These are phyloP conservation scores for Chamaea fasciata DNA, from an alignment of 2,113 vertebrate species.

Conservation along the genomic window DNA sequence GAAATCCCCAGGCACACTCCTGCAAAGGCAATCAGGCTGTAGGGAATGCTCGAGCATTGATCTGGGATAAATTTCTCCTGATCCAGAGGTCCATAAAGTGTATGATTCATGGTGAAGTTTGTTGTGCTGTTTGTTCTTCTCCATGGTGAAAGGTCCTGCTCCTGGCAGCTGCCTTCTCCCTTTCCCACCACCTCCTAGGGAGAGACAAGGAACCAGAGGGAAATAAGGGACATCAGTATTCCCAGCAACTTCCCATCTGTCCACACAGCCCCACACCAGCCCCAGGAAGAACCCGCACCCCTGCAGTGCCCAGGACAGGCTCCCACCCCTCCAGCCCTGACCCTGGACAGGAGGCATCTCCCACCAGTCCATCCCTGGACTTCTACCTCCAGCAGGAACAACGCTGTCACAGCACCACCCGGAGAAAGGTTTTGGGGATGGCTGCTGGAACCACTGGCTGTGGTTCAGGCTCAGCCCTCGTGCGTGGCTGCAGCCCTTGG, in stretches of 20 bases:
- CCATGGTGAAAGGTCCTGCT: background rate
- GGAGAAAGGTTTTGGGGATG: background rate
- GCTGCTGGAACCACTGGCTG: background rate
- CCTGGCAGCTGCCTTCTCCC: accelerated
- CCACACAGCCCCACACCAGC: accelerated
- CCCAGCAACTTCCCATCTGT: background rate
- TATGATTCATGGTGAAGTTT: background rate
- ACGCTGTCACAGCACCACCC: background rate
- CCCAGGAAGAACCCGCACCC: background rate
- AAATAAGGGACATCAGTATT: accelerated
- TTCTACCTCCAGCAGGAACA: background rate
- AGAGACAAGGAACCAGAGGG: background rate
- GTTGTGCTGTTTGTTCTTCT: background rate
- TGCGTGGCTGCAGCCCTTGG: background rate
- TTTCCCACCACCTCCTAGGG: background rate
- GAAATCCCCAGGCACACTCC: background rate
- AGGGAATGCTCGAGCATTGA: background rate
- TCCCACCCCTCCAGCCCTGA: background rate
- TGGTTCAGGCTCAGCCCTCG: background rate
- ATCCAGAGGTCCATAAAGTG: accelerated
- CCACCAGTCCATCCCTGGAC: background rate
- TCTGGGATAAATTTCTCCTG: background rate
- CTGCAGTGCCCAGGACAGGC: background rate
- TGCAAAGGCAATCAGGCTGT: background rate
- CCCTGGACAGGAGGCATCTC: background rate